phyloP scores from a whole-genome alignment of 2,113 vertebrate species.

The Terrapene triunguis region DNA sequence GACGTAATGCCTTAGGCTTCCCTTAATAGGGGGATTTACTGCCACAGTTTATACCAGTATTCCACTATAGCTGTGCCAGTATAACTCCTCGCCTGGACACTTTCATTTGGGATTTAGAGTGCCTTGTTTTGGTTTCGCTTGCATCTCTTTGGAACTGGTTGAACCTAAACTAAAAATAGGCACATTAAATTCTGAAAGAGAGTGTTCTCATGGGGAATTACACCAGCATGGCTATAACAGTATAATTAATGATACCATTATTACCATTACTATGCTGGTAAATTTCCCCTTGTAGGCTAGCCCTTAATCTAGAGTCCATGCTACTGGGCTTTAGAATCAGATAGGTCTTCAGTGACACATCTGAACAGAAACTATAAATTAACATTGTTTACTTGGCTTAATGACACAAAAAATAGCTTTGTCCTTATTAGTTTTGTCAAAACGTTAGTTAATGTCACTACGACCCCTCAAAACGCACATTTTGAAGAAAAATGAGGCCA shows the following conservation, averaged over 20 bases:
- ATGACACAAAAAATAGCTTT: conserved; percentile 32
- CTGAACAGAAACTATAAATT: conserved; percentile 30
- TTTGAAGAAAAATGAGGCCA: conserved; percentile 33
- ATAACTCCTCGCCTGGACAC: fast-evolving
- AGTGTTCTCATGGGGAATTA: fast-evolving
- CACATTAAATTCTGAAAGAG: not conserved
- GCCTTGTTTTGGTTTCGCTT: not conserved
- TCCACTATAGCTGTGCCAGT: not conserved
- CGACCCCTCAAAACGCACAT: conserved; percentile 30
- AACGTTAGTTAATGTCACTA: conserved; percentile 46
- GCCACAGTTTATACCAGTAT: fast-evolving
- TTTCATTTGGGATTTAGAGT: not conserved
- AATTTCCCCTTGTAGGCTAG: not conserved
- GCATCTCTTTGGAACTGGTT: not conserved
- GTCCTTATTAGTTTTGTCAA: conserved; percentile 61
- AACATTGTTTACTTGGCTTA: not conserved
- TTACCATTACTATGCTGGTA: not conserved
- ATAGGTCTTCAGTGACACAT: not conserved
- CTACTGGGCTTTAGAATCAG: conserved; percentile 11
- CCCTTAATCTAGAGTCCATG: not conserved
- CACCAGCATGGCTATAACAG: fast-evolving
- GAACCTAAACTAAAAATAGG: fast-evolving
- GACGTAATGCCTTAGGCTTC: not conserved
- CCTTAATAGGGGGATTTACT: not conserved
- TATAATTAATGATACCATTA: not conserved